Conservation (phyloP, 2,797 vertebrate genomes). For the Diceros bicornis region DNA sequence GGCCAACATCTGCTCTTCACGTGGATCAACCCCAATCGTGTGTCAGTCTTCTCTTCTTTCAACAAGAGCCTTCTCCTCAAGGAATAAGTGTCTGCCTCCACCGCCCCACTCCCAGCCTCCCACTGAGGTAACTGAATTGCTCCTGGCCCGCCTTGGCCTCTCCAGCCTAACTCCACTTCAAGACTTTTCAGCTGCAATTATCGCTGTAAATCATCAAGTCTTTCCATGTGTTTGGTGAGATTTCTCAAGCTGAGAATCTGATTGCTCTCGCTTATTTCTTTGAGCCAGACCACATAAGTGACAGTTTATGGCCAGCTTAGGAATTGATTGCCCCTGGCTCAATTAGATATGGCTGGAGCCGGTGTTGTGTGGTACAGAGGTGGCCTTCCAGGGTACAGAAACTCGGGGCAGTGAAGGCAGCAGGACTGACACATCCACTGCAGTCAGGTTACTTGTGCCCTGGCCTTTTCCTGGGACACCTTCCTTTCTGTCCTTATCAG, state of each 20-base stretch:
- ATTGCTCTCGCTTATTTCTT: background rate
- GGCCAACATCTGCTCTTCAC: background rate
- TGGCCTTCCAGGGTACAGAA: background rate
- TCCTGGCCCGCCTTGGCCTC: background rate
- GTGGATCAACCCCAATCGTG: background rate
- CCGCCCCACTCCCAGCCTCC: background rate
- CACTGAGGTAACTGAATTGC: background rate
- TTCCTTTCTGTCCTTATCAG: background rate
- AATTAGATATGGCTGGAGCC: background rate
- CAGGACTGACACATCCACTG: background rate
- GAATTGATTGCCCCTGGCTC: background rate
- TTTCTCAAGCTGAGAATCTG: background rate
- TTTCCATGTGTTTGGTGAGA: background rate
- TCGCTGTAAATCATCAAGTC: background rate
- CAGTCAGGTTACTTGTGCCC: background rate
- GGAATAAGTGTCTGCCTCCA: background rate
- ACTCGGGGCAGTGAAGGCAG: no score
- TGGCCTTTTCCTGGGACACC: background rate
- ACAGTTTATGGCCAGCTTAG: background rate
- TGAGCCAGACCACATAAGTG: background rate
- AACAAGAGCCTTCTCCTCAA: background rate
- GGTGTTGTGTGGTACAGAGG: accelerated
- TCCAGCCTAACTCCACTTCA: background rate
- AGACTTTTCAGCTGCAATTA: background rate
- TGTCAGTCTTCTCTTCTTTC: background rate